A percentile compares a stretch with the other conserved stretches of the same genome.
Conservation (phyloP, 2,888 invertebrate genomes). For the Polydesmus complanatus region DNA sequence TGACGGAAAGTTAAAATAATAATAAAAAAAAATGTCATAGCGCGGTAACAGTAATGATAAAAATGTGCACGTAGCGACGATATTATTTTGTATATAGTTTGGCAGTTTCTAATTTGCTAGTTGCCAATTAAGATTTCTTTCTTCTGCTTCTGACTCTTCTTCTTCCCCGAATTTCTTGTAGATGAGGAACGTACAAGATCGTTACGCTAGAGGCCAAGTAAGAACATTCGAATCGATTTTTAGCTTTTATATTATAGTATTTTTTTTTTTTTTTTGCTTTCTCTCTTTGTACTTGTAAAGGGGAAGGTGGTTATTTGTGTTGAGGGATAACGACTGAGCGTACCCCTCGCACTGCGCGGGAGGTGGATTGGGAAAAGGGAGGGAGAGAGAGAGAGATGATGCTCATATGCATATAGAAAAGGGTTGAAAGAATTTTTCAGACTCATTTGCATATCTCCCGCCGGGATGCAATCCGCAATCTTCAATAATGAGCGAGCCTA, state of each 20-base stretch:
- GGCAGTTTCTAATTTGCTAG: background rate
- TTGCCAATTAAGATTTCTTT: background rate
- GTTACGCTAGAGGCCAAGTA: background rate
- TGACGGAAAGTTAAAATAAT: background rate
- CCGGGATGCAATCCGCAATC: background rate
- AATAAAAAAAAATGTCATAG: background rate
- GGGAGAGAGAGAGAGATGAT: background rate
- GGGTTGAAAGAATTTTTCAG: background rate
- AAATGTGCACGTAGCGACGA: too few relatives aligned
- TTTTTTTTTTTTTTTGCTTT: too few relatives aligned
- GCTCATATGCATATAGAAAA: background rate
- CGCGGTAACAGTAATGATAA: too few relatives aligned
- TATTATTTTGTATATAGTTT: background rate
- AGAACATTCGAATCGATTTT: background rate
- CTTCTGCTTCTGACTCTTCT: too few relatives aligned
- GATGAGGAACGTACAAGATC: background rate
- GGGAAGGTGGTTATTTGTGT: too few relatives aligned
- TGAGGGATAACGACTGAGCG: too few relatives aligned
- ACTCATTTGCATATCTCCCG: background rate
- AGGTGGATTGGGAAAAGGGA: background rate
- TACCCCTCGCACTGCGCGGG: too few relatives aligned
- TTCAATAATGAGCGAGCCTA: background rate
- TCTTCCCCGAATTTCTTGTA: background rate
- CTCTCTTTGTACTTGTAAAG: background rate
- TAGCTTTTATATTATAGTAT: background rate